Base-by-base conservation (phyloP, 2,888 invertebrate species). In the Poecilobothrus nobilitatus region DNA sequence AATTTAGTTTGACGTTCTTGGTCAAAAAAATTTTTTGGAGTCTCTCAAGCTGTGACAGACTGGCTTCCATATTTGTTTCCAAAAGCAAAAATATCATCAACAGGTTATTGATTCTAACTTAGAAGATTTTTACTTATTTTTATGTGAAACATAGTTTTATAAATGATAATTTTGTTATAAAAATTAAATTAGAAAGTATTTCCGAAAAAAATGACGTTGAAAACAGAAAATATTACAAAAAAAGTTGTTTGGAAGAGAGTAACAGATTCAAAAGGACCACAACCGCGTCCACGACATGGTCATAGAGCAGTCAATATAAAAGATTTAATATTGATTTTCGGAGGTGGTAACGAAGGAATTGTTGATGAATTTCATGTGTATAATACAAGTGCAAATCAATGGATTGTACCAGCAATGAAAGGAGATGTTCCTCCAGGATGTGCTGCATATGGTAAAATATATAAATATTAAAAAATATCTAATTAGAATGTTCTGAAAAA, bases 271-370 rank as follows among this genome's bases (percentile, higher is more conserved):
- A 65, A 65, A 65, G 65, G 65, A 37, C 65, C 65, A 4, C 65
- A 65, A 65, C 95, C 95, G 74, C 88, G 95, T 84, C 96, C 97
- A 75, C 89, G 97, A 77, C 97, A 97, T 89, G 97, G 97, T 75
- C 97, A 97, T 84, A 90, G 96, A 80, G 95, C 97, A 71, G 95
- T 97, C 78, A 91, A 94, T 78, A 94, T 97, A 82, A 96, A 96
- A 85, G 97, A 97, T 84, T 87, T 96, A 78, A 96, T 97, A 92
- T 92, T 97, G 76, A 95, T 97, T 81, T 97, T 97, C 83, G 97
- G 97, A 80, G 97, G 97, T 81, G 97, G 97, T 79, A 97, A 97
- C 84, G 97, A 97, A 88, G 97, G 97, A 80, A 97, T 97, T 80
- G 95, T 97, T 77, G 95, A 97, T 83, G 97, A 97, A 85, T 87